A percentile compares a stretch with the other conserved stretches of the same genome.
Evolutionary conservation across 2,797 vertebrate genomes (phyloP).

Genomic region (Cacajao melanocephalus): DNA sequence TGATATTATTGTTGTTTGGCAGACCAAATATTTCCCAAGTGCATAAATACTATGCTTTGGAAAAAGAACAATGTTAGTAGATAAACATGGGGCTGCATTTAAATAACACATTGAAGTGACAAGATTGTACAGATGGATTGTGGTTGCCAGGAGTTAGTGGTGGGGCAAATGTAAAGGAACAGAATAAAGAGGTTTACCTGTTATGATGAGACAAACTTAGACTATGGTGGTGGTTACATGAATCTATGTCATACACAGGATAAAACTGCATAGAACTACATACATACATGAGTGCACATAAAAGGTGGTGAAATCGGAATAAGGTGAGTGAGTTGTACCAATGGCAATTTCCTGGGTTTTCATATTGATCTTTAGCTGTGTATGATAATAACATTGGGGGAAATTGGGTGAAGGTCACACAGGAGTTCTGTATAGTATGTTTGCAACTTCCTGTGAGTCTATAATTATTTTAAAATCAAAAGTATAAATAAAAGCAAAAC

Average conservation of each 20-base stretch:
- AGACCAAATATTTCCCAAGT: background rate
- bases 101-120: background rate
- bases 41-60: background rate
- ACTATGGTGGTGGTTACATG: background rate
- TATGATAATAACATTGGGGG: background rate
- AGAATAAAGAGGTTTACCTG: background rate
- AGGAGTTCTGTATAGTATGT: background rate
- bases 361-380: background rate
- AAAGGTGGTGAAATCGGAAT: background rate
- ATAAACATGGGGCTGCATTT: background rate
- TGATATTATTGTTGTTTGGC: background rate
- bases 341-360: background rate
- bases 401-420: background rate
- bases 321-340: background rate
- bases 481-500: background rate
- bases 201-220: background rate
- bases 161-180: background rate
- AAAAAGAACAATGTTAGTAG: background rate
- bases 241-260: background rate
- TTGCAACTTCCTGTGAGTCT: background rate
- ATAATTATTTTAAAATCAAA: background rate
- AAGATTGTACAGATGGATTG: background rate
- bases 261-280: background rate
- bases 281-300: background rate
- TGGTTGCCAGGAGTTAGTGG: background rate